Conservation (phyloP, 2,888 invertebrate species). For the Cephus rjabovi region DNA sequence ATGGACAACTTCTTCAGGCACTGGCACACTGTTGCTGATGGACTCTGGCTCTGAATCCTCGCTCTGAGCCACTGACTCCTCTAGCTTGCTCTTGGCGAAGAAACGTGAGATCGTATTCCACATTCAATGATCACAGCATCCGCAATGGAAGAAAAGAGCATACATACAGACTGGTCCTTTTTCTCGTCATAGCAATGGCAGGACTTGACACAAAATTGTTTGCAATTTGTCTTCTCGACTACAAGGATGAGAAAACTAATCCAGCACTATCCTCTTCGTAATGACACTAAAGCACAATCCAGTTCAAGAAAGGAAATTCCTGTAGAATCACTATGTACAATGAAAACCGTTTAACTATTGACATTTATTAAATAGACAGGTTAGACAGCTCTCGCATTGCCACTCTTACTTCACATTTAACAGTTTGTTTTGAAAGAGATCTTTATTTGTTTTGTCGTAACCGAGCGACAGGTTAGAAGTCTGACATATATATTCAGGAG, state of each 20-base stretch:
- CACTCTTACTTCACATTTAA: background rate
- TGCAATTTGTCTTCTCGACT: background rate
- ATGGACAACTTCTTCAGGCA: constrained; percentile 61
- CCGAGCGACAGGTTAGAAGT: background rate
- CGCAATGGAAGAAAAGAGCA: constrained; percentile 26
- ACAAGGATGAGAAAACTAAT: background rate
- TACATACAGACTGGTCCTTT: constrained; percentile 36
- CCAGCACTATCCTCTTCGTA: background rate
- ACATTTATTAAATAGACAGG: background rate
- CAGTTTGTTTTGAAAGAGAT: background rate
- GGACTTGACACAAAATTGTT: background rate
- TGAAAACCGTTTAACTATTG: background rate
- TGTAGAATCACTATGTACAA: background rate
- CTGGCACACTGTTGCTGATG: constrained; percentile 44
- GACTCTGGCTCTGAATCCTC: constrained; percentile 33
- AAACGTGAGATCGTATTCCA: constrained; percentile 64
- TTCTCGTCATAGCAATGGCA: constrained; percentile 38
- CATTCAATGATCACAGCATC: constrained; percentile 56
- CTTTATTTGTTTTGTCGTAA: background rate
- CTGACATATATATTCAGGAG: background rate
- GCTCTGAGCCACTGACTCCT: constrained; percentile 34
- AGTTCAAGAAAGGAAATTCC: background rate
- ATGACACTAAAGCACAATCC: background rate
- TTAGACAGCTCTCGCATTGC: background rate
- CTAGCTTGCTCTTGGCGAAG: constrained; percentile 56